A percentile compares a stretch with the other conserved stretches of the same genome.
Conservation (phyloP, 1,140 invertebrate species). For the Drosophila punjabiensis region DNA sequence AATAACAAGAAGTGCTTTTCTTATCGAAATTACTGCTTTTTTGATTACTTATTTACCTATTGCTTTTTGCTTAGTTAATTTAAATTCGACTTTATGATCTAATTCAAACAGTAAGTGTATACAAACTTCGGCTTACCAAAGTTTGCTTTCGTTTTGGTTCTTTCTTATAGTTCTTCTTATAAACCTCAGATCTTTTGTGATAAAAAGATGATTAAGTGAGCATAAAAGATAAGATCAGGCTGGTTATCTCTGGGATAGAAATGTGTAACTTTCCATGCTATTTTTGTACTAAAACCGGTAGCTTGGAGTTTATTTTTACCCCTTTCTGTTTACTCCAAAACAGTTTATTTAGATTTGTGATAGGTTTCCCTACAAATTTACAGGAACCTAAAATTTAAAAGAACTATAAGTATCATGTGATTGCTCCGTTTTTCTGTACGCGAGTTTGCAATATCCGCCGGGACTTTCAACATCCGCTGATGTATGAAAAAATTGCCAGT, state of each 20-base stretch:
- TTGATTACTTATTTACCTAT: too few relatives aligned
- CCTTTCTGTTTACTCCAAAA: conserved; percentile 14
- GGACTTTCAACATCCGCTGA: conserved; percentile 53
- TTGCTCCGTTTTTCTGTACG: not conserved
- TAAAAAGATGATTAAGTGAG: conserved; percentile 19
- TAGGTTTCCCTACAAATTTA: conserved; percentile 12
- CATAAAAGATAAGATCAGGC: conserved; percentile 53
- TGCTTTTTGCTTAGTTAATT: too few relatives aligned
- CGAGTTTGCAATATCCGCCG: conserved; percentile 27
- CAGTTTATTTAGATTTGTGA: conserved; percentile 28
- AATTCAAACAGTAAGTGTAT: not conserved
- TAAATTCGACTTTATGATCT: too few relatives aligned
- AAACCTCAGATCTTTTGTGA: conserved; percentile 15
- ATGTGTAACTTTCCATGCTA: conserved; percentile 58
- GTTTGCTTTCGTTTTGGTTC: not conserved
- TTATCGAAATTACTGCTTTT: too few relatives aligned
- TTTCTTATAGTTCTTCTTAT: not conserved
- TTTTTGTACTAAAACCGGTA: conserved; percentile 38
- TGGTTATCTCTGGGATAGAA: conserved; percentile 41
- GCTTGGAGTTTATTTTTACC: conserved; percentile 34
- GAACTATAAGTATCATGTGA: conserved; percentile 24
- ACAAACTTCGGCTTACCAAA: not conserved
- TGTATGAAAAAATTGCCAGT: conserved; percentile 15
- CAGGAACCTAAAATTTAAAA: conserved; percentile 16
- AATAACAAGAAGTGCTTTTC: too few relatives aligned